Conservation (phyloP, 23 tunicate genomes). For the Phallusia fumigata region DNA sequence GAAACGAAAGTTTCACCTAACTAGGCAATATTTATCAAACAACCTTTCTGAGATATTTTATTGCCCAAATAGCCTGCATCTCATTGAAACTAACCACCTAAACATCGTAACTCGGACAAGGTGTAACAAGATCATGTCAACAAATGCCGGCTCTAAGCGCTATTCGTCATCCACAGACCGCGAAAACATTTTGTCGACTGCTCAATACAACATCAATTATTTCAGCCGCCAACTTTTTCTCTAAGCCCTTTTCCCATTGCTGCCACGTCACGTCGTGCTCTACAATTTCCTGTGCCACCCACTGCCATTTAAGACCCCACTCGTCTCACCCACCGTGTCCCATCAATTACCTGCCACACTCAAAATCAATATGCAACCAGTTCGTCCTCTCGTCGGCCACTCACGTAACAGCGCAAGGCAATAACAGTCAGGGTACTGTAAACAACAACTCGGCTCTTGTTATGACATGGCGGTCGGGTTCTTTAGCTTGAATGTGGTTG, state of each 20-base stretch:
- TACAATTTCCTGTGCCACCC: slow-evolving; percentile 5
- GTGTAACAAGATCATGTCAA: too few species aligned
- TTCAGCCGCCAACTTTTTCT: not conserved
- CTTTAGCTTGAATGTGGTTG: not conserved
- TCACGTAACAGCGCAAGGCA: not conserved
- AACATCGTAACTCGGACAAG: too few species aligned
- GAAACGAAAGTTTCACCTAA: too few species aligned
- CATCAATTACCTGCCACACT: not conserved
- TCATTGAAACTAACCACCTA: too few species aligned
- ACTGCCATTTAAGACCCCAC: not conserved
- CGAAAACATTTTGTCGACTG: not conserved
- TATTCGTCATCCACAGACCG: too few species aligned
- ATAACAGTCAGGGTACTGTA: not conserved
- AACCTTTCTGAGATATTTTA: too few species aligned
- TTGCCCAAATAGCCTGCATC: too few species aligned
- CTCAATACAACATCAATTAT: not conserved
- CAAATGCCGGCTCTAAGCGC: too few species aligned
- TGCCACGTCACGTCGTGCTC: not conserved
- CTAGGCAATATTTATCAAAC: too few species aligned
- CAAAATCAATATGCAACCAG: not conserved
- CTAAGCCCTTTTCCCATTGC: not conserved
- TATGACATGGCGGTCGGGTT: not conserved
- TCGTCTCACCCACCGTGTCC: not conserved
- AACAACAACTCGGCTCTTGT: not conserved
- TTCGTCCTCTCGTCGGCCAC: not conserved